A percentile compares a stretch with the other conserved stretches of the same genome.
phyloP scores from a whole-genome alignment of 2,113 vertebrate species.

The Mobula hypostoma region DNA sequence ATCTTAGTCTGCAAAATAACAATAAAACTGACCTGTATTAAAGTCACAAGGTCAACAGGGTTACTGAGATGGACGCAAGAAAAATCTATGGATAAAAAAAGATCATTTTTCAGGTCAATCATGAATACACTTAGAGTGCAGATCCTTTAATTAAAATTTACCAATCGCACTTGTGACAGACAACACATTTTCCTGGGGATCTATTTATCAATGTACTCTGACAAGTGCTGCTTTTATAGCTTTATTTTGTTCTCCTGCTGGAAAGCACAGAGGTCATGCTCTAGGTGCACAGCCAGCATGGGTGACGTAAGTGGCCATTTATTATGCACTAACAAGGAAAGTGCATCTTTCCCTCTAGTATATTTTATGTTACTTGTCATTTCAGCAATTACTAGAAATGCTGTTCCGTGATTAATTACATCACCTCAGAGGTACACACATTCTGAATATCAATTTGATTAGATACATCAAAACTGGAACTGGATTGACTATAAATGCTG shows the following conservation, averaged over 20 bases:
- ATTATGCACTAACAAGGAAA: slow-evolving; percentile 29
- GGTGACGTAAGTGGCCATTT: slow-evolving; percentile 31
- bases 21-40: neutral
- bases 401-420: slow-evolving; percentile 21
- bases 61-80: neutral
- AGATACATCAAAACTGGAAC: neutral
- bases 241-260: slow-evolving; percentile 22
- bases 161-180: slow-evolving; percentile 25
- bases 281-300: slow-evolving; percentile 4
- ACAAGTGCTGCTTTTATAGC: slow-evolving; percentile 24
- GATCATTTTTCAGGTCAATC: slow-evolving; percentile 4
- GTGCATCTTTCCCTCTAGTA: neutral
- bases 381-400: slow-evolving; percentile 35
- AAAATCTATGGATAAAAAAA: slow-evolving; percentile 14
- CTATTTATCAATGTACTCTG: slow-evolving; percentile 26
- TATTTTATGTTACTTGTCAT: slow-evolving; percentile 35
- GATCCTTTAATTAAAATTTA: slow-evolving; percentile 31
- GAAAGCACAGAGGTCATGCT: slow-evolving; percentile 20
- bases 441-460: slow-evolving; percentile 32
- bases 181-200: slow-evolving; percentile 18
- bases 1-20: slow-evolving; percentile 23
- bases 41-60: neutral
- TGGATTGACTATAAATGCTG: neutral
- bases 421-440: neutral
- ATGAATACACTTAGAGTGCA: slow-evolving; percentile 23